Conservation (phyloP, 2,113 vertebrate species). For the Ciconia boyciana region DNA sequence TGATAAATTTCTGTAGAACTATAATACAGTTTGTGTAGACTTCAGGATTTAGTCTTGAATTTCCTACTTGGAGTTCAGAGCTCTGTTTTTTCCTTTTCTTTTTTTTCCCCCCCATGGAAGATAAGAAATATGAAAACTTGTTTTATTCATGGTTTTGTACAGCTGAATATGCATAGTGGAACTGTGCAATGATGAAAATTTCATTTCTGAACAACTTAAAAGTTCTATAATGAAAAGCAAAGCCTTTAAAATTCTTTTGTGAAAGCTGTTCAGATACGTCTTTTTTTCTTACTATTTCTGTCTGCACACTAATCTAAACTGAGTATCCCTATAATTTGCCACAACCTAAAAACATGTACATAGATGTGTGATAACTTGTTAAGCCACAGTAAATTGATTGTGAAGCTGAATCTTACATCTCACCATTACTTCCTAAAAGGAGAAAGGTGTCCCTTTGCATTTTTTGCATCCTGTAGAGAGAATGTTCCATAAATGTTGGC, state of each 20-base stretch:
- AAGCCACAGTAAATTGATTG: background rate
- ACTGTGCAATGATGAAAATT: background rate
- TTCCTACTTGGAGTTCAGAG: background rate
- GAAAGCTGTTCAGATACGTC: background rate
- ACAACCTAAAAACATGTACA: background rate
- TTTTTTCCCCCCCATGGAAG: rapidly evolving
- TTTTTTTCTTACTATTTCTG: background rate
- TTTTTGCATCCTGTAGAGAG: background rate
- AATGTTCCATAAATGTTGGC: background rate
- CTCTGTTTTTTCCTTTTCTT: background rate
- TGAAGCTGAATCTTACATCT: background rate
- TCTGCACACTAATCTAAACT: background rate
- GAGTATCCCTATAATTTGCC: background rate
- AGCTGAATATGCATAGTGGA: background rate
- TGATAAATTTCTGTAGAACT: background rate
- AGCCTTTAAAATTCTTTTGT: background rate
- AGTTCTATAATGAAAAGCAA: background rate
- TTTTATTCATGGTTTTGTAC: background rate
- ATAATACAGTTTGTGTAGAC: background rate
- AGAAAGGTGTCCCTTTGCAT: background rate
- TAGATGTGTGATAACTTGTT: background rate
- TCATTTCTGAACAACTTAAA: background rate
- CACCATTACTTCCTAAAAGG: background rate
- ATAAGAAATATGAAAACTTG: background rate
- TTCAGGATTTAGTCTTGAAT: background rate